A percentile compares a stretch with the other conserved stretches of the same genome.
Conservation (phyloP, 2,797 vertebrate genomes). For the Gymnopithys bicolor region DNA sequence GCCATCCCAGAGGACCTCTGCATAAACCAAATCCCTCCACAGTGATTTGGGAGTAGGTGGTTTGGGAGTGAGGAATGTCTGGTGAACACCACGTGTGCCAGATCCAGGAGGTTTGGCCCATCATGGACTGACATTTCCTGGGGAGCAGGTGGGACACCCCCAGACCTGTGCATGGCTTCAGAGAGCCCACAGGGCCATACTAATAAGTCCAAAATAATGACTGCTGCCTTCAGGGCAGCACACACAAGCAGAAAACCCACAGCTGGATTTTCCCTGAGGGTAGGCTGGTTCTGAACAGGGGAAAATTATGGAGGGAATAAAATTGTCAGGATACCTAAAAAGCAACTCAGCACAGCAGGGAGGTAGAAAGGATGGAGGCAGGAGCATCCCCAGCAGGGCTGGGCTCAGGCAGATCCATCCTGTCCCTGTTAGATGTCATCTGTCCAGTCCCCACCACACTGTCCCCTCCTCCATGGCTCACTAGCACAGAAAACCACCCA, state of each 20-base stretch:
- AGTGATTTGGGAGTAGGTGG: background rate
- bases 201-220: background rate
- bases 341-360: background rate
- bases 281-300: background rate
- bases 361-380: background rate
- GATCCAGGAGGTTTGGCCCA: background rate
- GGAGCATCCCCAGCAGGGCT: background rate
- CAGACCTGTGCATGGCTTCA: background rate
- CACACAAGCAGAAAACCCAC: background rate
- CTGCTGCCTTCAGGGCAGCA: background rate
- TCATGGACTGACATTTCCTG: fast-evolving
- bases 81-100: fast-evolving
- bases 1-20: background rate
- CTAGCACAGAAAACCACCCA: background rate
- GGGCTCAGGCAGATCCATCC: background rate
- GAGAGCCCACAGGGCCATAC: fast-evolving
- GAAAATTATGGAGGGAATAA: background rate
- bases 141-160: background rate
- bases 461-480: fast-evolving
- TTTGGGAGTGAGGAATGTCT: background rate
- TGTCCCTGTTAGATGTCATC: background rate
- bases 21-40: background rate
- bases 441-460: background rate
- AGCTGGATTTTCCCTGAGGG: background rate
- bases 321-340: background rate